phyloP scores from a whole-genome alignment of 1,140 invertebrate species.

The Zaprionus nigranus region DNA sequence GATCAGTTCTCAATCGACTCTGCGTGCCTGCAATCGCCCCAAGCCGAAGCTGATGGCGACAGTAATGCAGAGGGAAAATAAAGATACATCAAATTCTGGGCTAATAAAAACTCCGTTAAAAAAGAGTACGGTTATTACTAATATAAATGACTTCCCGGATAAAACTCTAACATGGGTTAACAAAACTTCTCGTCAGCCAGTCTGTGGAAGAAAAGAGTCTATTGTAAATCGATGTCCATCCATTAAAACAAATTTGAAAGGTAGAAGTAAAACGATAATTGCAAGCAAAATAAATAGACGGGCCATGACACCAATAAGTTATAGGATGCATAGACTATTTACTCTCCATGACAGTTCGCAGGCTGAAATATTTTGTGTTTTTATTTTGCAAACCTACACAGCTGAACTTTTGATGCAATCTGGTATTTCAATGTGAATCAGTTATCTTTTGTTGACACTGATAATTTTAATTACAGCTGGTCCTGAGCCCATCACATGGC shows the following conservation, averaged over 20 bases:
- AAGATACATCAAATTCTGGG: too few relatives aligned
- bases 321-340: too few relatives aligned
- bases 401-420: not conserved
- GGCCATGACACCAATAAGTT: too few relatives aligned
- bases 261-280: too few relatives aligned
- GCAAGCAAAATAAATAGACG: too few relatives aligned
- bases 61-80: not conserved
- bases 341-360: too few relatives aligned
- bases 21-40: not conserved
- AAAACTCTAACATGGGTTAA: not conserved
- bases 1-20: not conserved
- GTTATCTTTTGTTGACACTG: not conserved
- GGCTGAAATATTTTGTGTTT: too few relatives aligned
- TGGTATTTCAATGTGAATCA: not conserved
- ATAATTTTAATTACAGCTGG: not conserved
- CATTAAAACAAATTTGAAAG: not conserved
- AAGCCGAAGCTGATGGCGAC: not conserved
- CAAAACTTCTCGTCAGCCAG: not conserved
- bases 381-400: fast-evolving
- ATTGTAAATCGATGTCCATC: not conserved
- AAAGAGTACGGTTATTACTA: too few relatives aligned
- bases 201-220: not conserved
- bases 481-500: too few relatives aligned
- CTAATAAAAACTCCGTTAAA: too few relatives aligned
- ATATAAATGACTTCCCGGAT: not conserved